A percentile compares a stretch with the other conserved stretches of the same genome.
Conservation (phyloP, 2,113 vertebrate genomes). For the Elaphurus davidianus region DNA sequence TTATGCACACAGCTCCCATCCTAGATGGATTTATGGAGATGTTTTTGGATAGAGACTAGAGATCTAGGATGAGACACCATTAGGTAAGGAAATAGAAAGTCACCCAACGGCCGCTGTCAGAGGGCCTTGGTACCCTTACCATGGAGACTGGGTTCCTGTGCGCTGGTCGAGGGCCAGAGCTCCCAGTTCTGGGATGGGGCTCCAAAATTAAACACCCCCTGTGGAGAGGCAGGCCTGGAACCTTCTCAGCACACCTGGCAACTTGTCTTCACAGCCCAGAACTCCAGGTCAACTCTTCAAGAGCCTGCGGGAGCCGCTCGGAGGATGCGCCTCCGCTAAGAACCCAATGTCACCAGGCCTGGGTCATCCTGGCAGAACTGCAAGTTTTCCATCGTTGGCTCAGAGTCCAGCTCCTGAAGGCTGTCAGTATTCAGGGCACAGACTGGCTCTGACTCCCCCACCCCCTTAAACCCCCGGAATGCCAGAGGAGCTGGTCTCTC, state of each 20-base stretch:
- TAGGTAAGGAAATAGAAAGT: neutral
- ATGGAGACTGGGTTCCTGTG: neutral
- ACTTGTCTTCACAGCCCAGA: neutral
- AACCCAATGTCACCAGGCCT: neutral
- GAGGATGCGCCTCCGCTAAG: neutral
- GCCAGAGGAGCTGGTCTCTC: neutral
- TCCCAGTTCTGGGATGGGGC: neutral
- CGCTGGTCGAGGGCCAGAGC: neutral
- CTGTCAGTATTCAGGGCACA: neutral
- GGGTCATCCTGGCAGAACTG: neutral
- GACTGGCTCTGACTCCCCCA: neutral
- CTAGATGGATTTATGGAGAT: too few relatives aligned
- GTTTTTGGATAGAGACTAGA: neutral
- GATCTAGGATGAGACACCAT: neutral
- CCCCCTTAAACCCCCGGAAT: neutral
- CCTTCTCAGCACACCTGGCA: neutral
- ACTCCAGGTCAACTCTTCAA: neutral
- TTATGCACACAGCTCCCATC: fast-evolving
- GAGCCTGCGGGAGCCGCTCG: fast-evolving
- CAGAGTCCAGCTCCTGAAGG: neutral
- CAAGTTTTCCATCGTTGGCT: neutral
- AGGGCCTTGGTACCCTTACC: too few relatives aligned
- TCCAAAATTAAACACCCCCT: neutral
- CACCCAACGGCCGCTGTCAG: neutral
- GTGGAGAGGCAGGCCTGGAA: neutral